Evolutionary conservation across 2,113 vertebrate genomes (phyloP).

Genomic region (Seriola aureovittata): DNA sequence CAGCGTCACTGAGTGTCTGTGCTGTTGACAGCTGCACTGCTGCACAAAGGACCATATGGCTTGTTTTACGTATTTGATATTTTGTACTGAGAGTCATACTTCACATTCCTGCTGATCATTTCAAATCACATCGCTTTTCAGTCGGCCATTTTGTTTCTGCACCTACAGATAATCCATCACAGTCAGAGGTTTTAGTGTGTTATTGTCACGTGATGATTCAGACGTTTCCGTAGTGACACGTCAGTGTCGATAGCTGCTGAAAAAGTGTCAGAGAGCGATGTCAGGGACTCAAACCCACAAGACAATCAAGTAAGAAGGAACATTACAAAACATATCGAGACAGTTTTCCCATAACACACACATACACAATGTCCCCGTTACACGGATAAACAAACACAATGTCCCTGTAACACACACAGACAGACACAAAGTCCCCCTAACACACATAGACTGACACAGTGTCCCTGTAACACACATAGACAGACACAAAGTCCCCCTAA

Average conservation of each 20-base stretch:
- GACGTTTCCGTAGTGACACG: neutral
- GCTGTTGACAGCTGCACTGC: neutral
- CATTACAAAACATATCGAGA: neutral
- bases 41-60: neutral
- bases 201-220: neutral
- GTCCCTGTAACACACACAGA: neutral
- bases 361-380: neutral
- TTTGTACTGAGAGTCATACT: neutral
- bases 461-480: neutral
- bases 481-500: neutral
- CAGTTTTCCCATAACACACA: too few species aligned
- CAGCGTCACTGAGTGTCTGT: neutral
- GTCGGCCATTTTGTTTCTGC: neutral
- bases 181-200: neutral
- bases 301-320: slow-evolving; percentile 17
- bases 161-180: slow-evolving; percentile 11
- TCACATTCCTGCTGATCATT: slow-evolving; percentile 16
- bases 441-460: too few species aligned
- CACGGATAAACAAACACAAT: neutral
- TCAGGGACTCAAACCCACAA: neutral
- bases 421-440: too few species aligned
- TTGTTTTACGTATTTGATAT: neutral
- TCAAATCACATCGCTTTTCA: neutral
- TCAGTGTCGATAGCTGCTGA: too few species aligned
- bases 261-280: neutral